Evolutionary conservation across 2,113 vertebrate species (phyloP).

Genomic region (Poicephalus gulielmi): DNA sequence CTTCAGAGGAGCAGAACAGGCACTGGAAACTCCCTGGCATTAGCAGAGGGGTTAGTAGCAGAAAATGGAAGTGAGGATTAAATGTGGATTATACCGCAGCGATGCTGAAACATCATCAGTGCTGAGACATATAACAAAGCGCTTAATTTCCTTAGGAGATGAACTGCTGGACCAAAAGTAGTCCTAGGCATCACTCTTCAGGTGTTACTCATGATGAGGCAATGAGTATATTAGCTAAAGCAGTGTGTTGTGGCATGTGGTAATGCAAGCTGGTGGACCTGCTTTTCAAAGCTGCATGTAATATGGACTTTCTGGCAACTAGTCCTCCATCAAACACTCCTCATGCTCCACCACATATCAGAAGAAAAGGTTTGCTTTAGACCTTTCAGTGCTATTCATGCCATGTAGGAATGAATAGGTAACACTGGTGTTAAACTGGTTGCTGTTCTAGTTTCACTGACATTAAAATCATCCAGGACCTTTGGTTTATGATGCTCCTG

Average conservation of each 20-base stretch:
- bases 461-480: neutral
- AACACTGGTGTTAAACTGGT: neutral
- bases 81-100: neutral
- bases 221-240: neutral
- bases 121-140: neutral
- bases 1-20: neutral
- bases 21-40: neutral
- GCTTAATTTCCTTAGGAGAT: neutral
- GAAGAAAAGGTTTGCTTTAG: neutral
- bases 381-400: neutral
- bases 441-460: neutral
- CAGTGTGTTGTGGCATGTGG: neutral
- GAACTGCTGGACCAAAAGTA: neutral
- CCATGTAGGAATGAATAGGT: neutral
- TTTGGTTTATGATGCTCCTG: neutral
- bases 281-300: neutral
- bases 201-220: neutral
- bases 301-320: neutral
- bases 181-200: neutral
- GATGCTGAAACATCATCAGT: neutral
- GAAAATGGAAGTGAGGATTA: slow-evolving; percentile 26
- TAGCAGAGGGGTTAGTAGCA: neutral
- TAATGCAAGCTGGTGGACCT: neutral
- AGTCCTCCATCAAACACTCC: neutral
- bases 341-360: neutral